Evolutionary conservation across 2,888 invertebrate genomes (phyloP), one percentile per base, ranked within the genome.

Genomic region (Zaprionus lineosus): DNA sequence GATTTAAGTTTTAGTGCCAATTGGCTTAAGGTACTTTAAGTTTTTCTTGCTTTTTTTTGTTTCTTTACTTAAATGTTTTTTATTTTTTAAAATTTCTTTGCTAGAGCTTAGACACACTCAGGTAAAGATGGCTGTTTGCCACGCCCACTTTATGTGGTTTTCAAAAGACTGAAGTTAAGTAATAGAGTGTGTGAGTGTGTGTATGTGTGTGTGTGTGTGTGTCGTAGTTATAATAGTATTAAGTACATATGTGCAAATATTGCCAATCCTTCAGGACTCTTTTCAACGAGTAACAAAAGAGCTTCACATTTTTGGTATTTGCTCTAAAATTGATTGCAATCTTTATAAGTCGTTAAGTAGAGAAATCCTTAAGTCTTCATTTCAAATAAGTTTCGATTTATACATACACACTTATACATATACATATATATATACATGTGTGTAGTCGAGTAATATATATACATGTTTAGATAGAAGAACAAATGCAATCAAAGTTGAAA

Each of bases 21-120:
- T 85, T 89, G 89, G 89, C 89, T 89, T 89, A 89, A 88, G 89
- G 89, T 89, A 89, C 89, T 88, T 88, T 79, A 82, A 85, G 81
- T 82, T 84, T 67, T 78, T 81, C 51, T 59, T 61, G 70, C 59
- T 29, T 41, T 56, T 58, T 52, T 37, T 48, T 33, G n/a, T n/a
- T n/a, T n/a, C n/a, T n/a, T n/a, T n/a, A n/a, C n/a, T n/a, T n/a
- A n/a, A n/a, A n/a, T n/a, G n/a, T n/a, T n/a, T n/a, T n/a, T n/a
- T n/a, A n/a, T n/a, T n/a, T n/a, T n/a, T n/a, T n/a, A n/a, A n/a
- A n/a, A n/a, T 52, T 55, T 43, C 53, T 47, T 68, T 53, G 53
- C 48, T 69, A 40, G 50, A 67, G 41, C 34, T 70, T 41, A 16
- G 55, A 65, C 65, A 73, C 81, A 64, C 59, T 58, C 46, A 57